phyloP scores from a whole-genome alignment of 2,113 vertebrate genomes.

The Saguinus imperator region DNA sequence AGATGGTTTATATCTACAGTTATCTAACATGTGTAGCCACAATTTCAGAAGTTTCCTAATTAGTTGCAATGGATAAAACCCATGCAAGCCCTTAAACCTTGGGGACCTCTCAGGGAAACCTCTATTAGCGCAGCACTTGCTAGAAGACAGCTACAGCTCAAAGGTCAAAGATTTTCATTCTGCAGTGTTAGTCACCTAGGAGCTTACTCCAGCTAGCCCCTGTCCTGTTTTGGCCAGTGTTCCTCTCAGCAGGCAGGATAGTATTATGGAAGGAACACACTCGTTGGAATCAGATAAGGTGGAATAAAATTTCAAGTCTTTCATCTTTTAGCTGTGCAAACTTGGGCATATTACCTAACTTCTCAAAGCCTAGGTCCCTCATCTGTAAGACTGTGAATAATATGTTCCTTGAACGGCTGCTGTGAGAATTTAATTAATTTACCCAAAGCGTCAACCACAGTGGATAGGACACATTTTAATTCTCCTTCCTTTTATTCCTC shows the following conservation, averaged over 20 bases:
- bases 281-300: not conserved
- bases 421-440: not conserved
- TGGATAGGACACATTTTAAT: not conserved
- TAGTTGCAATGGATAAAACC: not conserved
- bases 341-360: not conserved
- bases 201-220: not conserved
- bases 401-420: not conserved
- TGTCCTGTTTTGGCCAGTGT: not conserved
- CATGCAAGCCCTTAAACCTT: not conserved
- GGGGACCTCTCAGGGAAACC: not conserved
- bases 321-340: not conserved
- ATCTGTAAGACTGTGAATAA: not conserved
- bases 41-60: not conserved
- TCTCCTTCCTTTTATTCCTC: not conserved
- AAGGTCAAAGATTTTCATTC: not conserved
- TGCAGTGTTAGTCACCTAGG: not conserved
- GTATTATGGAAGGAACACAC: not conserved
- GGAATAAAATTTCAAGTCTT: not conserved
- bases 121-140: not conserved
- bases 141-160: not conserved
- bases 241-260: not conserved
- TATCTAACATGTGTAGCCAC: not conserved
- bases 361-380: not conserved
- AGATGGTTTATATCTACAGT: not conserved
- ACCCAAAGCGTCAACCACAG: not conserved